Evolutionary conservation across 2,113 vertebrate species (phyloP).

Genomic region (Pomatostomus ruficeps): DNA sequence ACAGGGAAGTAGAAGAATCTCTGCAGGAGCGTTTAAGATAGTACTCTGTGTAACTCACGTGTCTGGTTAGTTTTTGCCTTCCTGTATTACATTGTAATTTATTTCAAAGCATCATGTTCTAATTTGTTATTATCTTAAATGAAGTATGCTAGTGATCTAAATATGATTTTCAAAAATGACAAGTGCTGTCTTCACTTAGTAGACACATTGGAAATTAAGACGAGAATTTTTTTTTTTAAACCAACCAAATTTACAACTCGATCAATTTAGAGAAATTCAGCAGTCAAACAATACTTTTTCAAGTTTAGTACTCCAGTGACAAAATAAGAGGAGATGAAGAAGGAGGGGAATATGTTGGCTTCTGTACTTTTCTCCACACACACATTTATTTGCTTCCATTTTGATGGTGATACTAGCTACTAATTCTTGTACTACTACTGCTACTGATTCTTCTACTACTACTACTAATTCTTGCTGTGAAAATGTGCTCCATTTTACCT

Average conservation of each 20-base stretch:
- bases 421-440: neutral
- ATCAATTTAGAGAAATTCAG: neutral
- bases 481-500: neutral
- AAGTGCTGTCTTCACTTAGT: neutral
- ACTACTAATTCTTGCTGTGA: neutral
- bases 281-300: neutral
- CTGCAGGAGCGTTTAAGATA: neutral
- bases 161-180: neutral
- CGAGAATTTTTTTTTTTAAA: neutral
- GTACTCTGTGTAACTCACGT: neutral
- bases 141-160: neutral
- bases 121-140: neutral
- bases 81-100: neutral
- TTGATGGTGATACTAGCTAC: neutral
- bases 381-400: neutral
- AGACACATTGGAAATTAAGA: neutral
- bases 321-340: neutral
- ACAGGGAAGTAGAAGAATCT: neutral
- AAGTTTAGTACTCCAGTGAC: neutral
- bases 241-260: neutral
- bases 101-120: neutral
- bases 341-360: neutral
- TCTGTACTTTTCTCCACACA: neutral
- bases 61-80: neutral
- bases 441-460: neutral